Conservation (phyloP, 2,113 vertebrate genomes). For the Sapajus apella region DNA sequence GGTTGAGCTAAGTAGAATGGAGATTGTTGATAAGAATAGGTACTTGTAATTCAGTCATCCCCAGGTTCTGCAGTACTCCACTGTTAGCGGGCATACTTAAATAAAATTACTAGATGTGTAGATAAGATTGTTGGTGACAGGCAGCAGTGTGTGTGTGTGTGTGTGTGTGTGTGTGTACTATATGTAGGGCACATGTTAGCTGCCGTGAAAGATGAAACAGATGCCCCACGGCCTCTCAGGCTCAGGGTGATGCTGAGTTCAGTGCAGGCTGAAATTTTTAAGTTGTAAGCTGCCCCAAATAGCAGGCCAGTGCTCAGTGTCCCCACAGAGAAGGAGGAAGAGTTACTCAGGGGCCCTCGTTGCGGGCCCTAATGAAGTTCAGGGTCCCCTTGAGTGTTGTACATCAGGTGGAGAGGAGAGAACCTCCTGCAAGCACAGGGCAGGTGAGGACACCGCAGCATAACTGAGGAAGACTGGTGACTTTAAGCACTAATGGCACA, state of each 20-base stretch:
- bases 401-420: not conserved
- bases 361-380: not conserved
- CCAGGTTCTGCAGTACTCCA: not conserved
- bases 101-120: not conserved
- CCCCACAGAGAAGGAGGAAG: not conserved
- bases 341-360: not conserved
- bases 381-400: not conserved
- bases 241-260: not conserved
- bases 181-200: not conserved
- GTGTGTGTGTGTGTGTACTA: not conserved
- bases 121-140: not conserved
- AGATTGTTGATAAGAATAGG: not conserved
- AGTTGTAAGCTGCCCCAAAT: not conserved
- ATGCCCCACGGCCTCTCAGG: not conserved
- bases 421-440: not conserved
- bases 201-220: not conserved
- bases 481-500: not conserved
- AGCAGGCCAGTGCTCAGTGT: not conserved
- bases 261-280: not conserved
- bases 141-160: not conserved
- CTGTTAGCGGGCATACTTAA: not conserved
- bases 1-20: not conserved
- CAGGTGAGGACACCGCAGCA: not conserved
- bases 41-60: not conserved
- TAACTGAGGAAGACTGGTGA: not conserved